Conservation (phyloP, 2,888 invertebrate genomes). For the Synergus itoensis region DNA sequence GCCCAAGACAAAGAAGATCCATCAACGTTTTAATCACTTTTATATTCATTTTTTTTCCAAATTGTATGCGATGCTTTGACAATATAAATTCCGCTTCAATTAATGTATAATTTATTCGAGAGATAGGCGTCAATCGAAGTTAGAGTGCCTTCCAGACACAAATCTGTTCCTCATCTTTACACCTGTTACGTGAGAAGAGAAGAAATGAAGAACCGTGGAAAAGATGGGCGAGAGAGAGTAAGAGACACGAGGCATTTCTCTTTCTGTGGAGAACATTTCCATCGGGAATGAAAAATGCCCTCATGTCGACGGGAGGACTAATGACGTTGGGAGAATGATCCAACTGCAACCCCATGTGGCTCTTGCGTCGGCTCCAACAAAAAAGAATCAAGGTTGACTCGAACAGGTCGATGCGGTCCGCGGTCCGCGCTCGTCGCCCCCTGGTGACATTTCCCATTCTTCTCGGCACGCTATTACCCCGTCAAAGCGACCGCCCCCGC, state of each 20-base stretch:
- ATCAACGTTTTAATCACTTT: too few species aligned
- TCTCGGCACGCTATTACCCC: constrained; percentile 76
- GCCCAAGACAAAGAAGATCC: constrained; percentile 49
- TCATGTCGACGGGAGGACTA: constrained; percentile 74
- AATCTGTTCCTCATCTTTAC: constrained; percentile 37
- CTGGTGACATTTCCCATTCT: constrained; percentile 78
- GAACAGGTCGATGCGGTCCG: constrained; percentile 62
- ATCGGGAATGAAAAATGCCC: constrained; percentile 67
- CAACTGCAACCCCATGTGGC: constrained; percentile 71
- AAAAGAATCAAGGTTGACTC: constrained; percentile 70
- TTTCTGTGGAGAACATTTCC: constrained; percentile 25
- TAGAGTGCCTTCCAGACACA: not conserved
- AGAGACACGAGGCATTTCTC: constrained; percentile 28
- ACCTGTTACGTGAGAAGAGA: constrained; percentile 22
- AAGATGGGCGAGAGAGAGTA: not conserved
- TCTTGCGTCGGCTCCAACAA: constrained; percentile 65
- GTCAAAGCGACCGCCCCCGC: constrained; percentile 76
- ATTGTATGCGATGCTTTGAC: too few species aligned
- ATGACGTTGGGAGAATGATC: constrained; percentile 74
- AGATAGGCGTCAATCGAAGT: not conserved
- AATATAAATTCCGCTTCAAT: not conserved
- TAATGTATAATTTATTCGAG: not conserved
- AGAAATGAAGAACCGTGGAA: not conserved
- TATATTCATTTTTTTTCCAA: too few species aligned
- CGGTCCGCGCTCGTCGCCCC: constrained; percentile 67